Base-by-base conservation (phyloP, 2,888 invertebrate species). In the Deilephila porcellus region DNA sequence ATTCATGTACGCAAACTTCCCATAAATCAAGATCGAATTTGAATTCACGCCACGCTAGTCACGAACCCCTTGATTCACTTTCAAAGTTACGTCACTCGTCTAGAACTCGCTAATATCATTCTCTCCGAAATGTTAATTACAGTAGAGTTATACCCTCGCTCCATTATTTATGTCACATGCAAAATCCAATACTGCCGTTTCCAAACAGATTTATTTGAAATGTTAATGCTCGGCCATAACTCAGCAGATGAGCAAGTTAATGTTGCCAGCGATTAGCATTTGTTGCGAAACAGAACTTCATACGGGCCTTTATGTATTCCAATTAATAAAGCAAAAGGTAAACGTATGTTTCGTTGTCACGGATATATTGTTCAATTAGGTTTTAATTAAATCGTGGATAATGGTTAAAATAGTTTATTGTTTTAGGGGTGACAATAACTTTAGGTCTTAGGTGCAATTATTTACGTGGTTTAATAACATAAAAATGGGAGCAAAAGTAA, bases 211-310 rank as follows among this genome's bases (percentile, higher is more conserved):
- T 52, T 67, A 67, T 67, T 67, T 25, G 52, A 67, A 67, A 67
- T 67, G 45, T 67, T 67, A 67, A 67, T 67, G 67, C 52, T 67
- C 25, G 52, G 14, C 67, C 67, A 67, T 67, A 52, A 52, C 20
- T 67, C 67, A 67, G 25, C 67, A 17, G 25, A 67, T 67, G 67
- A 52, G 45, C 37, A 63, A 34, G 34, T 52, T 37, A 64, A 45
- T 67, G 52, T 52, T 11, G n/a, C 20, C 25, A 25, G 17, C 14
- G 14, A 67, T 67, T 67, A 67, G 67, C 67, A 67, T 67, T 25
- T 52, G 67, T 67, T 67, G 67, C 20, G 67, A 25, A 67, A 52
- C 67, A 52, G 17, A 67, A 25, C 52, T 52, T 25, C 67, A 4
- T 14, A 29, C 25, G 52, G 67, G 0, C 25, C 52, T 63, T 3